phyloP scores from a whole-genome alignment of 2,113 vertebrate species.

The Meriones unguiculatus region DNA sequence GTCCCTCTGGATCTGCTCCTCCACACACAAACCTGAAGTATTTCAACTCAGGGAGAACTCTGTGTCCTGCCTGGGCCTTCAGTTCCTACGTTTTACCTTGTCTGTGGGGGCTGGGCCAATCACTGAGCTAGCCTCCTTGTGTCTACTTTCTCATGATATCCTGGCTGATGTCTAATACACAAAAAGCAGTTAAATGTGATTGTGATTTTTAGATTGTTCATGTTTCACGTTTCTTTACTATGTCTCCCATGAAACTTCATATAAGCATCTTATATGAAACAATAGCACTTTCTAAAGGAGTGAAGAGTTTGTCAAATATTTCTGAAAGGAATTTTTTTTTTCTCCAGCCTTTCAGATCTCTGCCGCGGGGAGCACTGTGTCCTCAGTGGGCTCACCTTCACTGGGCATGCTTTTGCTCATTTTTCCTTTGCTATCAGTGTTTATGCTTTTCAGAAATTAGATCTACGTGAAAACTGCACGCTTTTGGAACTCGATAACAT shows the following conservation, averaged over 20 bases:
- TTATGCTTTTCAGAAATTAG: conserved; percentile 43
- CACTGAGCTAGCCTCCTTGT: background rate
- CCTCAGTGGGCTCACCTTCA: background rate
- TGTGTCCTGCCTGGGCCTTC: too few relatives aligned
- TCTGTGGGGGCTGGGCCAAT: background rate
- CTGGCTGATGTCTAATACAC: background rate
- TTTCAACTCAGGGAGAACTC: background rate
- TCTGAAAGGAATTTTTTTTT: background rate
- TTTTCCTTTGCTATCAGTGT: background rate
- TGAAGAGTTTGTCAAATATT: background rate
- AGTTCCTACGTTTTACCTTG: rapidly evolving
- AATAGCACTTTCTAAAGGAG: background rate
- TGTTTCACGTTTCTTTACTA: background rate
- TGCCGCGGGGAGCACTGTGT: background rate
- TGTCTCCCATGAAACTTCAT: background rate
- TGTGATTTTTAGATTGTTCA: background rate
- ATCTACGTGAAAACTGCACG: background rate
- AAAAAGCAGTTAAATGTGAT: background rate
- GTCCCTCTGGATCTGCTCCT: background rate
- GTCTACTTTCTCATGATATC: background rate
- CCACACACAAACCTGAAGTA: background rate
- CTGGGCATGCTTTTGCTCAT: background rate
- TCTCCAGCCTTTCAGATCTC: background rate
- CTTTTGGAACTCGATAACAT: background rate
- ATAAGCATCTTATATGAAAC: background rate